Percentiles rank a stretch among this genome's conserved stretches.
Evolutionary conservation across 1,140 invertebrate species (phyloP).

Genomic region (Drosophila eugracilis): DNA sequence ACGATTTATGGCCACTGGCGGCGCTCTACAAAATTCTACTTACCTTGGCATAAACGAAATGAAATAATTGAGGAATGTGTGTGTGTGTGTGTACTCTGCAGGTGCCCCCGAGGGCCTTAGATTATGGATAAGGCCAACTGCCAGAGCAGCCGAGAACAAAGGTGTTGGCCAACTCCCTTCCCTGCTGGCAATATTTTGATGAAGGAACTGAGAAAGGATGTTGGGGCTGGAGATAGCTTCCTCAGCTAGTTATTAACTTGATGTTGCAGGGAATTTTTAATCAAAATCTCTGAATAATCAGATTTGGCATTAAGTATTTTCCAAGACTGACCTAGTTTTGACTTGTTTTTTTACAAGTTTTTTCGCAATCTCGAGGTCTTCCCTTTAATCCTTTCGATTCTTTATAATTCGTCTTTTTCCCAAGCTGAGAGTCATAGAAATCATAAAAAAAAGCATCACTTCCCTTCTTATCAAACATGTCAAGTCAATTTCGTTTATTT

Average conservation of each 20-base stretch:
- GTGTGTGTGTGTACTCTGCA: conserved; percentile 13
- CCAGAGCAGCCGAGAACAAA: conserved; percentile 6
- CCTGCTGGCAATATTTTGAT: background rate
- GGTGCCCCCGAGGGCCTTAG: conserved; percentile 25
- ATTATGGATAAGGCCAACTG: conserved; percentile 44
- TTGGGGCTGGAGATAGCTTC: background rate
- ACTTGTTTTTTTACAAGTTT: no score
- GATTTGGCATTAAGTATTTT: background rate
- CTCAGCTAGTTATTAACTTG: background rate
- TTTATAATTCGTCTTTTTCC: no score
- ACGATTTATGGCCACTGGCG: conserved; percentile 56
- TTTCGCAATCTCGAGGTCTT: no score
- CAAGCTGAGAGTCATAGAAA: no score
- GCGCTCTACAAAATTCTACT: conserved; percentile 38
- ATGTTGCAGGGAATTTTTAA: background rate
- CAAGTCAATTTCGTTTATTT: no score
- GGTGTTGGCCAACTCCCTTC: background rate
- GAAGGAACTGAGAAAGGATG: background rate
- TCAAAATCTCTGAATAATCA: background rate
- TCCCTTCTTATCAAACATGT: no score
- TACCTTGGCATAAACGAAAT: conserved; percentile 48
- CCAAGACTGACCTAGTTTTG: background rate
- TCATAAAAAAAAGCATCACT: no score
- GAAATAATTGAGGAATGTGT: conserved; percentile 48
- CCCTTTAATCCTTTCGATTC: no score